These are phyloP conservation scores for Nesospiza acunhae DNA, from an alignment of 2,113 vertebrate species.

Conservation along the genomic window DNA sequence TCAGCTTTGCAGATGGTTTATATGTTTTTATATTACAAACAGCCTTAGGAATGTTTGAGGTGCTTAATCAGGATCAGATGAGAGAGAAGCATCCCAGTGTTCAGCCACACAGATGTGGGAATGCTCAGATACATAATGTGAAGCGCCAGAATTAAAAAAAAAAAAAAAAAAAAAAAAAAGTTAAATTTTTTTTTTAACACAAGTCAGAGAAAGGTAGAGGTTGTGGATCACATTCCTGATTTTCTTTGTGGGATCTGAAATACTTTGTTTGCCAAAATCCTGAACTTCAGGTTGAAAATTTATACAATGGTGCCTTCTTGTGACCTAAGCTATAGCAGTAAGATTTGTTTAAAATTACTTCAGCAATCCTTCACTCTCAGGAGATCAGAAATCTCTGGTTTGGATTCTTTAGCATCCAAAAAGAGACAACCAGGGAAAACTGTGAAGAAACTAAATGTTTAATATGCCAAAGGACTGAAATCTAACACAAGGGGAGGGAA, in stretches of 20 bases:
- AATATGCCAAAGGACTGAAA: neutral
- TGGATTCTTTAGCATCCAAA: neutral
- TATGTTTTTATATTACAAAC: neutral
- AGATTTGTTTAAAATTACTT: neutral
- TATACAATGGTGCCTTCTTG: neutral
- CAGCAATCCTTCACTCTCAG: neutral
- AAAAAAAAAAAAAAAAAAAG: too few relatives aligned
- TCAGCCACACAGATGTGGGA: neutral
- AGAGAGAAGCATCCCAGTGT: neutral
- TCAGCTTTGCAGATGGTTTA: neutral
- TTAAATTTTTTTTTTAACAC: too few relatives aligned
- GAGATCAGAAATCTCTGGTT: neutral
- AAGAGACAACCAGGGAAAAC: neutral
- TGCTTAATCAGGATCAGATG: constrained; percentile 5
- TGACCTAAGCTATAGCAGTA: neutral
- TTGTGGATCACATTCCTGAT: neutral
- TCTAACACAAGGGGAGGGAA: neutral
- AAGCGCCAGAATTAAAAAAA: neutral
- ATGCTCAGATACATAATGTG: neutral
- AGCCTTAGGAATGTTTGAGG: constrained; percentile 17
- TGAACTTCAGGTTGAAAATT: neutral
- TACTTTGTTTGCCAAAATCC: neutral
- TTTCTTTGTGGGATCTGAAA: neutral
- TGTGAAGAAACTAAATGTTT: neutral
- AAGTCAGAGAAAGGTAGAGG: neutral